A percentile compares a stretch with the other conserved stretches of the same genome.
phyloP scores from a whole-genome alignment of 2,888 invertebrate species.

The Torymus tubicola region DNA sequence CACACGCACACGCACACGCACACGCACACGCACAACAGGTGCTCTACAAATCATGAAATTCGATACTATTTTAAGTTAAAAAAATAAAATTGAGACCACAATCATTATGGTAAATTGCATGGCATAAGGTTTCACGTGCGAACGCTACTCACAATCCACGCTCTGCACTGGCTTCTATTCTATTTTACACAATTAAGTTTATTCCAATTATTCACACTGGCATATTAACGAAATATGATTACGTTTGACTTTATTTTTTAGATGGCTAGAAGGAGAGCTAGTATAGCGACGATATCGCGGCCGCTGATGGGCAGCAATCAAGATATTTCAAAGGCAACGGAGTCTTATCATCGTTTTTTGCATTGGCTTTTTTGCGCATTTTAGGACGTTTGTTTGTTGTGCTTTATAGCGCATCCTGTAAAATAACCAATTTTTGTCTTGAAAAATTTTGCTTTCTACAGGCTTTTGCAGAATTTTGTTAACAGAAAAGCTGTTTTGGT shows the following conservation, averaged over 20 bases:
- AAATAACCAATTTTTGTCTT: background rate
- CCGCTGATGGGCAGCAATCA: constrained; percentile 70
- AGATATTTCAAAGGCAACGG: constrained; percentile 71
- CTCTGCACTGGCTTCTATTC: constrained; percentile 45
- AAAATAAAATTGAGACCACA: background rate
- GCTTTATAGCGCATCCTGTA: background rate
- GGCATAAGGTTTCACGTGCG: constrained; percentile 22
- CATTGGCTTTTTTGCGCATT: constrained; percentile 33
- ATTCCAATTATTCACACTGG: constrained; percentile 29
- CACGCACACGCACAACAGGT: too few species aligned
- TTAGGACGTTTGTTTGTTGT: constrained; percentile 6
- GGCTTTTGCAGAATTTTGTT: constrained; percentile 4
- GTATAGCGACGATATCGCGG: constrained; percentile 78
- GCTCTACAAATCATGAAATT: too few species aligned
- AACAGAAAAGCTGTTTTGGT: background rate
- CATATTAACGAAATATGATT: constrained; percentile 42
- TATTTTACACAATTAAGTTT: constrained; percentile 31
- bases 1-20: too few species aligned
- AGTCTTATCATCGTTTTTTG: constrained; percentile 53
- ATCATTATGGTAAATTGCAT: constrained; percentile 28
- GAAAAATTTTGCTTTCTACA: constrained; percentile 20
- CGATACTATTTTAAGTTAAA: too few species aligned
- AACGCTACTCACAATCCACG: constrained; percentile 40
- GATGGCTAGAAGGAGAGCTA: constrained; percentile 78
- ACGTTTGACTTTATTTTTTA: constrained; percentile 63